Percentiles rank a stretch among this genome's conserved stretches.
These are phyloP conservation scores for Axis porcinus DNA, from an alignment of 2,113 vertebrate genomes.

Conservation along the genomic window DNA sequence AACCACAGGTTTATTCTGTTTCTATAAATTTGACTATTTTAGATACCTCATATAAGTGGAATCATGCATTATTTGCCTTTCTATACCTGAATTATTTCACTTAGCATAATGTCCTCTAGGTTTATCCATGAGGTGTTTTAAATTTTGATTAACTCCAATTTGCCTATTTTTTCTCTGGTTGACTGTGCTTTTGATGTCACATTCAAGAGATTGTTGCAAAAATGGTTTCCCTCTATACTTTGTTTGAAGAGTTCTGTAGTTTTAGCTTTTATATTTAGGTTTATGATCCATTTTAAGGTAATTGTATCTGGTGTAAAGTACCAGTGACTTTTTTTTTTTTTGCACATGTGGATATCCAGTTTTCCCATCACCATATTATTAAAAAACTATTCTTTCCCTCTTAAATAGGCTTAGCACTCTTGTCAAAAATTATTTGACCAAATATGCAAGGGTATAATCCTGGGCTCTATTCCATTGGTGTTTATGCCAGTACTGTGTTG, in stretches of 20 bases:
- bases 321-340: neutral
- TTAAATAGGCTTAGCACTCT: neutral
- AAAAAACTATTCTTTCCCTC: neutral
- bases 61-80: neutral
- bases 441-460: neutral
- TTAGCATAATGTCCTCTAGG: neutral
- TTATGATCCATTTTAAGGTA: neutral
- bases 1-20: neutral
- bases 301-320: neutral
- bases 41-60: neutral
- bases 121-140: neutral
- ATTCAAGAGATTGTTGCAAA: neutral
- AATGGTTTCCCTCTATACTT: neutral
- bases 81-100: neutral
- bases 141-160: neutral
- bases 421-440: neutral
- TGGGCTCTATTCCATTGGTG: neutral
- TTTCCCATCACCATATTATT: neutral
- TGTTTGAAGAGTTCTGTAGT: neutral
- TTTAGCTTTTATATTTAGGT: neutral
- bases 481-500: neutral
- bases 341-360: neutral
- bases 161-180: neutral
- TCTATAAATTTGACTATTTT: neutral
- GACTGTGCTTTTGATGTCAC: neutral